Evolutionary conservation across 2,113 vertebrate species (phyloP).

Genomic region (Tricholaema leucomelas): DNA sequence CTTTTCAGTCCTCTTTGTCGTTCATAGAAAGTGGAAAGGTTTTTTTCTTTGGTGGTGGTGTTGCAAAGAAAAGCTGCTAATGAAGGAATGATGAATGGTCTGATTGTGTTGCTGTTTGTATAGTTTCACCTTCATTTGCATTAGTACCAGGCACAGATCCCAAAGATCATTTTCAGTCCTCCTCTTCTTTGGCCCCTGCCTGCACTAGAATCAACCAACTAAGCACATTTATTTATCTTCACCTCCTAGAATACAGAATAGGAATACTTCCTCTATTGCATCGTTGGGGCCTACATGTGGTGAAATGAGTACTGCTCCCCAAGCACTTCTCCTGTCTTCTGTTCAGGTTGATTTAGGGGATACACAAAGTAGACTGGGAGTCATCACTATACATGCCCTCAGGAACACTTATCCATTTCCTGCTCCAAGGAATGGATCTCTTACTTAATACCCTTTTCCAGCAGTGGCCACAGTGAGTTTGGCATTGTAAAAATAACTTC

Average conservation of each 20-base stretch:
- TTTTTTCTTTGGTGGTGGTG: slow-evolving; percentile 57
- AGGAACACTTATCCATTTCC: background rate
- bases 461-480: background rate
- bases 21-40: slow-evolving; percentile 54
- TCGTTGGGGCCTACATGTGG: background rate
- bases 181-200: slow-evolving; percentile 50
- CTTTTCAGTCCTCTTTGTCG: slow-evolving; percentile 43
- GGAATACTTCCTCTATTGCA: background rate
- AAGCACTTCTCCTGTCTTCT: background rate
- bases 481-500: background rate
- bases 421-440: background rate
- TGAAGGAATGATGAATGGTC: slow-evolving; percentile 76
- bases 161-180: slow-evolving; percentile 63
- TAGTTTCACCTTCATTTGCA: slow-evolving; percentile 81
- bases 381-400: background rate
- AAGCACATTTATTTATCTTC: slow-evolving; percentile 62
- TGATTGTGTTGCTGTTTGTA: slow-evolving; percentile 79
- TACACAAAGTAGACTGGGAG: background rate
- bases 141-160: slow-evolving; percentile 81
- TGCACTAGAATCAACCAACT: slow-evolving; percentile 3
- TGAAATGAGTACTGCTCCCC: background rate
- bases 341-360: background rate
- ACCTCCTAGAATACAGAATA: background rate
- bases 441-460: background rate
- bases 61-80: slow-evolving; percentile 73